A percentile compares a stretch with the other conserved stretches of the same genome.
Conservation (phyloP, 92 coral and sea anemone genomes). For the Chrysogorgia sp. region DNA sequence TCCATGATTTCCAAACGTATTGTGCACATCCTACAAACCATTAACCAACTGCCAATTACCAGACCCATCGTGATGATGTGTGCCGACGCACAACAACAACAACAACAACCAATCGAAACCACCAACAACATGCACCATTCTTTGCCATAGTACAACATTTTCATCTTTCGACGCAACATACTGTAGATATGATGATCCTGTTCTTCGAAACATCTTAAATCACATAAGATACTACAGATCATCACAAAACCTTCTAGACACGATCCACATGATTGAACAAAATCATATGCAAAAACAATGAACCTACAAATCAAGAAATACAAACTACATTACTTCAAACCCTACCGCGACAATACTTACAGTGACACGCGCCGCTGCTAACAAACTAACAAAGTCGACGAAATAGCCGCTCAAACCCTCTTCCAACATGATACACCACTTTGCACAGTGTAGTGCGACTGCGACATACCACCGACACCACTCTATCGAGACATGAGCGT, state of each 20-base stretch:
- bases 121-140: not conserved
- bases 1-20: constrained; percentile 34
- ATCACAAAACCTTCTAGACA: not conserved
- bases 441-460: not conserved
- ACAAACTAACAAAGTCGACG: not conserved
- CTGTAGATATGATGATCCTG: constrained; percentile 31
- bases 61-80: constrained; percentile 43
- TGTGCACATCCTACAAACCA: constrained; percentile 28
- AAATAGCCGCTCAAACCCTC: not conserved
- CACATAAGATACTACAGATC: constrained; percentile 28
- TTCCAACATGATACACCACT: not conserved
- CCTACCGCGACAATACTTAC: constrained; percentile 3
- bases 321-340: not conserved
- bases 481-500: not conserved
- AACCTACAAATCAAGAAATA: not conserved
- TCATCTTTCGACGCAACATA: constrained; percentile 18
- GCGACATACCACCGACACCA: not conserved
- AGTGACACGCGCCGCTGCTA: constrained; percentile 9
- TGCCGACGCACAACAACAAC: constrained; percentile 38
- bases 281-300: not conserved
- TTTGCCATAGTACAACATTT: not conserved
- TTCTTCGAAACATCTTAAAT: constrained; percentile 1
- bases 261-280: not conserved
- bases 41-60: constrained; percentile 24
- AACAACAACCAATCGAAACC: constrained; percentile 47